These are phyloP conservation scores for Temnothorax curvispinosus DNA, from an alignment of 1,140 invertebrate species.

Conservation along the genomic window DNA sequence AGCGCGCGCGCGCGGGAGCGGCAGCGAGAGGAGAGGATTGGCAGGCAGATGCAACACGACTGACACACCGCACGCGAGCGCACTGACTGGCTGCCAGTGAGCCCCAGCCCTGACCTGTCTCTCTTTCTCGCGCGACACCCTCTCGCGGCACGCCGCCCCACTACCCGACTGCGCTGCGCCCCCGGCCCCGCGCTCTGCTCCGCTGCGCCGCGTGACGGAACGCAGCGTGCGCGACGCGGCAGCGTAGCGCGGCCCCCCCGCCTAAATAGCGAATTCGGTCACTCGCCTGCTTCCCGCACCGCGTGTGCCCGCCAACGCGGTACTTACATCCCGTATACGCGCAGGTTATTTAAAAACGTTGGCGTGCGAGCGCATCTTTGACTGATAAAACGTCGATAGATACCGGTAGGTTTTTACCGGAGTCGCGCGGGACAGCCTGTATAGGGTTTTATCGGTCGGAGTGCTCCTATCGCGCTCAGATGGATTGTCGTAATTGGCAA, in stretches of 20 bases:
- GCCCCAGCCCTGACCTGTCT: slow-evolving; percentile 81
- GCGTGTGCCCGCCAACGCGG: background rate
- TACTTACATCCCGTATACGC: background rate
- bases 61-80: slow-evolving; percentile 60
- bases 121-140: slow-evolving; percentile 61
- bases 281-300: background rate
- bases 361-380: background rate
- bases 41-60: slow-evolving; percentile 15
- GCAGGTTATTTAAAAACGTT: background rate
- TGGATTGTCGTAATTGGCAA: no score
- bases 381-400: background rate
- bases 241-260: slow-evolving; percentile 29
- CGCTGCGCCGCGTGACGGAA: slow-evolving; percentile 23
- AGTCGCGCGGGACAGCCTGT: background rate
- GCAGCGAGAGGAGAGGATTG: slow-evolving; percentile 12
- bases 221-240: slow-evolving; percentile 14
- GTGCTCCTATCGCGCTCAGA: no score
- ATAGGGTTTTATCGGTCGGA: background rate
- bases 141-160: slow-evolving; percentile 67
- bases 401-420: background rate
- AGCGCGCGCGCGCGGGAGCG: slow-evolving; percentile 28
- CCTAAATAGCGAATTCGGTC: slow-evolving; percentile 56
- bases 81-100: slow-evolving; percentile 64
- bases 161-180: background rate
- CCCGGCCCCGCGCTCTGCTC: no score